Evolutionary conservation across 2,888 invertebrate genomes (phyloP), one percentile per base, ranked within the genome.

Genomic region (Phymatocera aterrima): DNA sequence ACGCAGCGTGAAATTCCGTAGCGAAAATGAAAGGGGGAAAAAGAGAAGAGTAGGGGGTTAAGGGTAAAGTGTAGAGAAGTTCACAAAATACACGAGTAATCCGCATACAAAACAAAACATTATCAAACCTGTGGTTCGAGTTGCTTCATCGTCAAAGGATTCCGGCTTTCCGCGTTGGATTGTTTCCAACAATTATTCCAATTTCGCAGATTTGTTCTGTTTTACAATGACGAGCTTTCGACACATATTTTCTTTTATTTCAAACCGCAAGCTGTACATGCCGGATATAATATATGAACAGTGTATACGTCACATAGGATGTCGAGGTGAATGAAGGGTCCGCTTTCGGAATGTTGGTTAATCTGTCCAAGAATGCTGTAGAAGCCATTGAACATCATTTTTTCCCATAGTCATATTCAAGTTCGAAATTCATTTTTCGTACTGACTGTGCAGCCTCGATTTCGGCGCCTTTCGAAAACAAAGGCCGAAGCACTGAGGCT

Each of bases 141-240:
- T 61, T n/a, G n/a, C 61, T 61, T n/a, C 3, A 61, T 34, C 37
- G 61, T 61, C 34, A 61, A 61, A 61, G 61, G 61, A 61, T 61
- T 18, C n/a, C 61, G n/a, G n/a, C n/a, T n/a, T n/a, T n/a, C n/a
- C n/a, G n/a, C n/a, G n/a, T 34, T 61, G 61, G 8, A n/a, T 61
- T 18, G 61, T 61, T 61, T 61, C n/a, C 31, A 18, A 37, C 18
- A 61, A 61, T 37, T 34, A 61, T 37, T 21, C 18, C 4, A 61
- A 61, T 61, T n/a, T 37, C 31, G 18, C 3, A n/a, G 15, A 18
- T 34, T 61, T 34, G 34, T 34, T 57, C 15, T 57, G 28, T 24
- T 57, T 57, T 12, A 57, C 54, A 57, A 24, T 15, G 8, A 21
- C 57, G 3, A 12, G 10, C 3, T 57, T 24, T 57, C 28, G 1